Evolutionary conservation across 2,113 vertebrate species (phyloP).

Genomic region (Gnathonemus longibarbis): DNA sequence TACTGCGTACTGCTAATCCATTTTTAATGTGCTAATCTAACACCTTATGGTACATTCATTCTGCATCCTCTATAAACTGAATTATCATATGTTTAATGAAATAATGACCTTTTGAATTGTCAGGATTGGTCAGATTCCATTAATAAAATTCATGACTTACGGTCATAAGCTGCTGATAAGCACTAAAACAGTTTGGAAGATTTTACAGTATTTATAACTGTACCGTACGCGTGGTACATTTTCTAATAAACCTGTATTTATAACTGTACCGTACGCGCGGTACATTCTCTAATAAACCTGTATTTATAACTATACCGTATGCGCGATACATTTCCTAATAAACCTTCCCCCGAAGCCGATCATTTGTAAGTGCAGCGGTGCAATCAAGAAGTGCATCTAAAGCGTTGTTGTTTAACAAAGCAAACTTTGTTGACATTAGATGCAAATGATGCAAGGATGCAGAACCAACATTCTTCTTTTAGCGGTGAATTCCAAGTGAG

Average conservation of each 20-base stretch:
- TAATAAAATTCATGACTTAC: background rate
- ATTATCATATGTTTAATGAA: background rate
- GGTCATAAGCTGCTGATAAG: background rate
- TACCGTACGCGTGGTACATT: background rate
- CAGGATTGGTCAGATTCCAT: background rate
- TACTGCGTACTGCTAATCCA: background rate
- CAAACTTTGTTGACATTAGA: background rate
- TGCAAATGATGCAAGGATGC: background rate
- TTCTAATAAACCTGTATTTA: background rate
- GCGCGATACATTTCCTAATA: background rate
- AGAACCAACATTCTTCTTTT: background rate
- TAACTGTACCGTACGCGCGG: no score
- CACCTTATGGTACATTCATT: background rate
- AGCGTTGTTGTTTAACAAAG: background rate
- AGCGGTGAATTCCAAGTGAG: background rate
- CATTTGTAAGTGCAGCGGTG: background rate
- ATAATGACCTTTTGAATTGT: background rate
- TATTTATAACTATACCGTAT: no score
- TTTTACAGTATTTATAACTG: background rate
- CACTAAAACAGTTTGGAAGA: background rate
- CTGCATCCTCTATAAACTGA: background rate
- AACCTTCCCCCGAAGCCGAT: background rate
- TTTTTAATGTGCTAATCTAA: background rate
- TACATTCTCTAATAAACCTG: background rate
- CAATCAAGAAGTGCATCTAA: background rate